Evolutionary conservation across 2,888 invertebrate genomes (phyloP).

Genomic region (Euzophera pinguis): DNA sequence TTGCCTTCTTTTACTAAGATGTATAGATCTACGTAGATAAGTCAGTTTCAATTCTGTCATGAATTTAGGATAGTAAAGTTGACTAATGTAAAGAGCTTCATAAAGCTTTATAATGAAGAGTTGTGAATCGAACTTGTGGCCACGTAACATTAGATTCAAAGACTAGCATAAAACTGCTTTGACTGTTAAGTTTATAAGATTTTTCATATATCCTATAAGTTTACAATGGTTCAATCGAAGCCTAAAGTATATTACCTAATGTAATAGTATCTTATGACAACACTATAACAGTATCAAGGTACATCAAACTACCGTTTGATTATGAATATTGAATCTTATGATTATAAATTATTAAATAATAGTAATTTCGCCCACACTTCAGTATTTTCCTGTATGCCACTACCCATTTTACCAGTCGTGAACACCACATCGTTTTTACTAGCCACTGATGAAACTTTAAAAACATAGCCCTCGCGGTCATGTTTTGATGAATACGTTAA

Average conservation of each 20-base stretch:
- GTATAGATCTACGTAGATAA: slow-evolving; percentile 38
- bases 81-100: slow-evolving; percentile 76
- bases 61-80: slow-evolving; percentile 54
- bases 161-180: slow-evolving; percentile 58
- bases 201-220: slow-evolving; percentile 26
- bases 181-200: slow-evolving; percentile 53
- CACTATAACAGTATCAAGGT: slow-evolving; percentile 4
- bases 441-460: too few species aligned
- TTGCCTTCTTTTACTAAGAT: slow-evolving; percentile 52
- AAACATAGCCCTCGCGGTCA: too few species aligned
- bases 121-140: slow-evolving; percentile 79
- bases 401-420: too few species aligned
- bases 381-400: too few species aligned
- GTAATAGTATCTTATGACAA: not conserved
- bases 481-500: too few species aligned
- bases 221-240: not conserved
- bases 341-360: not conserved
- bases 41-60: slow-evolving; percentile 47
- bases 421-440: too few species aligned
- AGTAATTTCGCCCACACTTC: not conserved
- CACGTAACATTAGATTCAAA: slow-evolving; percentile 67
- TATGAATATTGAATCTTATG: not conserved
- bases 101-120: slow-evolving; percentile 77
- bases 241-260: not conserved
- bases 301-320: not conserved